Base-by-base conservation (phyloP, 1,140 invertebrate genomes). In the Zaprionus lachaisei region DNA sequence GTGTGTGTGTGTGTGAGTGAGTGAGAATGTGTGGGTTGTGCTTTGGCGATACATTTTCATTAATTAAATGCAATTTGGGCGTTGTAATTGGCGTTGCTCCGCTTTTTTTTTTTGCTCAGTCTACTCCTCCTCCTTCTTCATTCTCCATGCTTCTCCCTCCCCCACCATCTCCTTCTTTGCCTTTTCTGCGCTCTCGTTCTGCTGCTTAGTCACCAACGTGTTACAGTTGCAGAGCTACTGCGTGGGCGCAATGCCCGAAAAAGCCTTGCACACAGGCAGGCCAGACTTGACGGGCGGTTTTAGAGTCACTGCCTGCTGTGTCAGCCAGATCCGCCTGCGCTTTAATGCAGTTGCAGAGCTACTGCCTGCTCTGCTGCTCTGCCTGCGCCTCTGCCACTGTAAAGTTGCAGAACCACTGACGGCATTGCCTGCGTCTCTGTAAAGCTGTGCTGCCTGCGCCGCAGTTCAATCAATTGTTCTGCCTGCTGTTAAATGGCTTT, bases 11-110 rank as follows among this genome's bases (percentile, higher is more conserved):
- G 24, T 70, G 20, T 47, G 22, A 17, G n/a, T 6, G 26, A 17
- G n/a, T 54, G 38, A 62, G 80, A 72, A 80, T 83, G 72, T 47
- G 41, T 47, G 68, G 80, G 22, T 4, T 63, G 69, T 49, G 58
- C 38, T 73, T 75, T 72, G 61, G 60, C 69, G 62, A 80, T 87
- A 86, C 83, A 89, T 81, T 84, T 90, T 77, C 84, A 89, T 87
- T 87, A 87, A 87, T 87, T 87, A 89, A 89, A 87, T 87, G 84
- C 84, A 89, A 87, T 89, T 89, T 83, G 84, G 85, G 72, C 78
- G 85, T 89, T 76, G 81, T 89, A 87, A 87, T 90, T 87, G 83
- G 64, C 70, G 57, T 69, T 79, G 66, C 74, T 78, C 24, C 28
- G 55, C 22, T 51, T 22, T n/a, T 37, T 31, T 5, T 31, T 37